A percentile compares a stretch with the other conserved stretches of the same genome.
Conservation (phyloP, 1,140 invertebrate genomes). For the Pantala flavescens region DNA sequence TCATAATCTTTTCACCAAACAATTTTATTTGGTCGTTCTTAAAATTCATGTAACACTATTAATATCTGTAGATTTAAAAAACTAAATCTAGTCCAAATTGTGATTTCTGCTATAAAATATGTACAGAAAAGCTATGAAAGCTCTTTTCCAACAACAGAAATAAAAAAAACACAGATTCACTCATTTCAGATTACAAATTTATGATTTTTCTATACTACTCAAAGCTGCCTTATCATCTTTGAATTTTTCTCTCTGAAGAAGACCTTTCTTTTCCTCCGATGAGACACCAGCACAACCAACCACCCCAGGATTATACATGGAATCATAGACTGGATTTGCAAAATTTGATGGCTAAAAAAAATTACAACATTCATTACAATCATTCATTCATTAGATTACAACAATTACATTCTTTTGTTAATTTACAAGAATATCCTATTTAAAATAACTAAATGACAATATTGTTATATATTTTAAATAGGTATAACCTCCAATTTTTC, state of each 20-base stretch:
- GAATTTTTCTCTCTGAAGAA: conserved; percentile 29
- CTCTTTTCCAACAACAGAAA: no score
- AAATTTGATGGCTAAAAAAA: conserved; percentile 53
- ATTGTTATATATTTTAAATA: no score
- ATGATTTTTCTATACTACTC: neutral
- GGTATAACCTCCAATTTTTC: no score
- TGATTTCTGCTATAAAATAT: no score
- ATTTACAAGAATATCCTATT: conserved; percentile 3
- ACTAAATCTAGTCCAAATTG: no score
- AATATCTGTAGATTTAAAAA: no score
- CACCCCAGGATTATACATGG: conserved; percentile 52
- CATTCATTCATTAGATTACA: conserved; percentile 18
- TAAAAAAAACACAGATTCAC: no score
- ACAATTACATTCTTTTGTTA: conserved; percentile 20
- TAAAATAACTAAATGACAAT: no score
- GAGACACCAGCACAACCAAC: conserved; percentile 31
- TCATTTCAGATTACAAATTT: neutral
- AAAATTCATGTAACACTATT: no score
- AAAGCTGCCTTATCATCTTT: neutral
- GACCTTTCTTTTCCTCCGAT: conserved; percentile 45
- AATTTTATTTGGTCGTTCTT: no score
- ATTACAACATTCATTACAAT: conserved; percentile 24
- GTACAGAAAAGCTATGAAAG: no score
- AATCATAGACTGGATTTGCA: conserved; percentile 75
- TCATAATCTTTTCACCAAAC: no score